phyloP scores from a whole-genome alignment of 2,888 invertebrate species.

The Cyclophora albipunctata region DNA sequence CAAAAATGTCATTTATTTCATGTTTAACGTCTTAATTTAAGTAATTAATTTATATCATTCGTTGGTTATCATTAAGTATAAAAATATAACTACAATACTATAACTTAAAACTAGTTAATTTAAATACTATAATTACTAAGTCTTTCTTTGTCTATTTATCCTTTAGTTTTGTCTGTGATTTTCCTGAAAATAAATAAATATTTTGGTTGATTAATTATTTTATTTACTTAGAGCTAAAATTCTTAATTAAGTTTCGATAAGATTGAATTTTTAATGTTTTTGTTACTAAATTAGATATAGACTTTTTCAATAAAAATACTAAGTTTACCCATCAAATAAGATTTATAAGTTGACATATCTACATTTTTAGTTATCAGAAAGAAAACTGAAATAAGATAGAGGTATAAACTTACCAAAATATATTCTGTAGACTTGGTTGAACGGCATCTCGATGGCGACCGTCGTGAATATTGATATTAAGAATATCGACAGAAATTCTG shows the following conservation, averaged over 20 bases:
- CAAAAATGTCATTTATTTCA: slow-evolving; percentile 27
- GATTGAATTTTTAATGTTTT: no score
- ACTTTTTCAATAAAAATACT: no score
- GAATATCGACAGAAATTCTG: slow-evolving; percentile 62
- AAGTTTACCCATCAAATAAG: no score
- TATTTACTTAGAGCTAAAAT: no score
- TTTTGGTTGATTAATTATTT: not conserved
- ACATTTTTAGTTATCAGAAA: no score
- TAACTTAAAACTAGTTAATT: slow-evolving; percentile 14
- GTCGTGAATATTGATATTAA: slow-evolving; percentile 64
- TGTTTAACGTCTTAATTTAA: slow-evolving; percentile 22
- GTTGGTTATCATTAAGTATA: slow-evolving; percentile 28
- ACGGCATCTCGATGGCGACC: slow-evolving; percentile 76
- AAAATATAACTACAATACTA: slow-evolving; percentile 39
- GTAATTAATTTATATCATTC: slow-evolving; percentile 17
- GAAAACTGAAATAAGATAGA: no score
- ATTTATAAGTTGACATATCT: no score
- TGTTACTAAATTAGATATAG: no score
- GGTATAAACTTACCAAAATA: slow-evolving; percentile 53
- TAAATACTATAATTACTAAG: slow-evolving; percentile 17
- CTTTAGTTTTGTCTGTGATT: slow-evolving; percentile 64
- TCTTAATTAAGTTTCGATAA: no score
- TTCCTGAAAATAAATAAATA: slow-evolving; percentile 45
- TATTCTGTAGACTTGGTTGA: slow-evolving; percentile 73
- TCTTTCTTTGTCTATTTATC: slow-evolving; percentile 44